A percentile compares a stretch with the other conserved stretches of the same genome.
These are phyloP conservation scores for Allobates femoralis DNA, from an alignment of 2,797 vertebrate genomes.

Conservation along the genomic window DNA sequence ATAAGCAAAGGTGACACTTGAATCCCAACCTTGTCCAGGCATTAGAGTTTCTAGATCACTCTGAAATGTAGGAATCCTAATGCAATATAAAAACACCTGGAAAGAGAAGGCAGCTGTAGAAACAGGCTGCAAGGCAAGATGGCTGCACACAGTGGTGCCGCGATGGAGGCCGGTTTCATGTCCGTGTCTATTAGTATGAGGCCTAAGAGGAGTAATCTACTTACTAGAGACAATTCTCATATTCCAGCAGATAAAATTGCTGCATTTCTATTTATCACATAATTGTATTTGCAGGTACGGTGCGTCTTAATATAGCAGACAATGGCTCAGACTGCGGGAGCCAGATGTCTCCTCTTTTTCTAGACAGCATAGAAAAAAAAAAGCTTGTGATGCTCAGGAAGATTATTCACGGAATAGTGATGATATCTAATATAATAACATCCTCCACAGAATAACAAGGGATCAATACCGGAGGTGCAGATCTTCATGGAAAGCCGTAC, in stretches of 20 bases:
- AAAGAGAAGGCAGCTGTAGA: background rate
- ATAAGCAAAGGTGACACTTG: constrained; percentile 20
- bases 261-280: constrained; percentile 1
- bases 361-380: background rate
- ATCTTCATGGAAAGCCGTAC: background rate
- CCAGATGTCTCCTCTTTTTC: background rate
- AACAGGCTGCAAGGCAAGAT: constrained; percentile 25
- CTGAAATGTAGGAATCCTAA: background rate
- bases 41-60: background rate
- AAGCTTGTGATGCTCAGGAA: background rate
- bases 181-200: constrained; percentile 22
- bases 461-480: constrained; percentile 26
- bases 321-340: background rate
- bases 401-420: background rate
- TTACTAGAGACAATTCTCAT: constrained; percentile 19
- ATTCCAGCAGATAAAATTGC: constrained; percentile 17
- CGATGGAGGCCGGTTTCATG: background rate
- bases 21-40: background rate
- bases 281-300: constrained; percentile 31
- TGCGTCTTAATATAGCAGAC: background rate
- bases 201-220: constrained; percentile 12
- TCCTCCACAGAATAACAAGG: background rate
- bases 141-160: background rate
- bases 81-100: constrained; percentile 9
- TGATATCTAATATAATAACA: constrained; percentile 10